These are phyloP conservation scores for Helicolenus hilgendorfi DNA, from an alignment of 2,797 vertebrate species.

Conservation along the genomic window DNA sequence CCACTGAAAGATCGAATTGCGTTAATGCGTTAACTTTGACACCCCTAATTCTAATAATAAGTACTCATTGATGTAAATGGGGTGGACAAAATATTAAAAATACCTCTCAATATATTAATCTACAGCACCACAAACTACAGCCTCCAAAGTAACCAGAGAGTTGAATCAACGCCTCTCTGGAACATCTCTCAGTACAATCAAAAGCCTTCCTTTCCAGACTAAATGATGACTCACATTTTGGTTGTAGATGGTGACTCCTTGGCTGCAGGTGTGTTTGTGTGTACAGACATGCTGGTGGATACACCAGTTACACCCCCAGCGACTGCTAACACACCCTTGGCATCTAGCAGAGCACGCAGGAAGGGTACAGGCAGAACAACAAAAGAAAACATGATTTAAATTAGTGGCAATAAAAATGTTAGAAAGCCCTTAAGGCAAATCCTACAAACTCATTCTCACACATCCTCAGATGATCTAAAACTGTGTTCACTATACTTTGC, in stretches of 20 bases:
- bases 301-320: slow-evolving; percentile 98
- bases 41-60: no score
- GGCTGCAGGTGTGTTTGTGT: slow-evolving; percentile 92
- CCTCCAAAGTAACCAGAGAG: neutral
- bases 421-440: neutral
- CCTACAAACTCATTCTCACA: neutral
- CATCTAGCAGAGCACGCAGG: slow-evolving; percentile 86
- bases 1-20: no score
- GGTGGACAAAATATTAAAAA: no score
- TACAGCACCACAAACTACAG: neutral
- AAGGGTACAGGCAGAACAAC: neutral
- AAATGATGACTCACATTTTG: slow-evolving; percentile 89
- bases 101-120: no score
- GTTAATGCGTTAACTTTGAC: no score
- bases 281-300: slow-evolving; percentile 96
- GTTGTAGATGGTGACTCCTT: slow-evolving; percentile 93
- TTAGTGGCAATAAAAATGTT: neutral
- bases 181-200: neutral
- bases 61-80: no score
- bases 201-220: neutral
- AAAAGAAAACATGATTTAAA: neutral
- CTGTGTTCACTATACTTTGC: no score
- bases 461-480: neutral
- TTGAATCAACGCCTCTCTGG: neutral
- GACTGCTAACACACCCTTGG: slow-evolving; percentile 95